Base-by-base conservation (phyloP, 2,797 vertebrate genomes). In the Merluccius polli region DNA sequence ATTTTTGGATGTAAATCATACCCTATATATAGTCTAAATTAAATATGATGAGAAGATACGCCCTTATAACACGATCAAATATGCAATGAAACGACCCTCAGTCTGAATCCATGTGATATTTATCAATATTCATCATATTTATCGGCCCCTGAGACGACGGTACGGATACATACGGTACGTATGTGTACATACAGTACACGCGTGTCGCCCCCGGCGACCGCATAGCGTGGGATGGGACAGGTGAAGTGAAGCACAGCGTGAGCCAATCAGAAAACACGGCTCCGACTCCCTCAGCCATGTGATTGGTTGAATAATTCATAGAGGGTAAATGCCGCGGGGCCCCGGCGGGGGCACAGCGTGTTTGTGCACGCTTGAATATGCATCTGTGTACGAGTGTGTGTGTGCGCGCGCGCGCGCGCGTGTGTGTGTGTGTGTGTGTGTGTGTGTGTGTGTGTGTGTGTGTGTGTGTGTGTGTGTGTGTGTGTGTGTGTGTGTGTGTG, bases 251-350 rank as follows among this genome's bases (percentile, higher is more conserved):
- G 81, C 88, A 82, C 90, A 89, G 87, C 85, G 76, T 79, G 89
- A 82, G 81, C 81, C 83, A 91, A 91, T 90, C 91, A 88, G 77
- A 48, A 82, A 80, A 85, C 79, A 72, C 67, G 30, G 87, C 77
- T 85, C 85, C 79, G 84, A 76, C 79, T 86, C 85, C 85, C 82
- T 91, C 85, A 90, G 86, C 86, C 87, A 82, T 88, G 87, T 92
- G 89, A 92, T 91, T 91, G 89, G 87, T 77, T 91, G 87, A 92
- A 92, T 93, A 84, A 92, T 93, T 93, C 87, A 92, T 90, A 75
- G 29, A 75, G 79, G 75, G 75, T 82, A 70, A 63, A 78, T 80
- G 79, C 79, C 71, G 31, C 72, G 74, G 82, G 77, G 85, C 78
- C 30, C n/a, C 33, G 33, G 80, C 73, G 77, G 85, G 72, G 31